phyloP scores from a whole-genome alignment of 2,888 invertebrate species.

The Caenorhabditis drosophilae region DNA sequence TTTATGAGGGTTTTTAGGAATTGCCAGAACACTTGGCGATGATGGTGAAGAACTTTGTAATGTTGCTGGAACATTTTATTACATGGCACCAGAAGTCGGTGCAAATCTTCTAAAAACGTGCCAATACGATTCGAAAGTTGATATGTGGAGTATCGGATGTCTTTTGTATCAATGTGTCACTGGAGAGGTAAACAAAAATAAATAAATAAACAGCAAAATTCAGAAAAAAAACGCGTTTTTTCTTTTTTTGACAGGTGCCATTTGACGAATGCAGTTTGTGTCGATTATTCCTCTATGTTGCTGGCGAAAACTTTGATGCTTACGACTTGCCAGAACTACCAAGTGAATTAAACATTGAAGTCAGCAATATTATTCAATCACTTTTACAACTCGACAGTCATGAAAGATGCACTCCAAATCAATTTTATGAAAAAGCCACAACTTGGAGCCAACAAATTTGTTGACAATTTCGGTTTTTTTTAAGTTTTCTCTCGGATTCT shows the following conservation, averaged over 20 bases:
- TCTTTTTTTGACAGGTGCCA: constrained; percentile 57
- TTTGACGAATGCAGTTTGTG: constrained; percentile 65
- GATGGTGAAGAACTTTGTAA: constrained; percentile 58
- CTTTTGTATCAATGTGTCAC: constrained; percentile 65
- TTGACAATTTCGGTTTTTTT: constrained; percentile 4
- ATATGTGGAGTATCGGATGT: constrained; percentile 69
- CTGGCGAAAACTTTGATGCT: constrained; percentile 65
- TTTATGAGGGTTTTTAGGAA: constrained; percentile 45
- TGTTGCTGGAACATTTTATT: constrained; percentile 66
- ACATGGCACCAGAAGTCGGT: constrained; percentile 68
- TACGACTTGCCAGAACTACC: constrained; percentile 65
- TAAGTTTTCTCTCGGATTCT: no score
- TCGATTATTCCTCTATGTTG: constrained; percentile 64
- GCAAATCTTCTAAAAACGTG: constrained; percentile 62
- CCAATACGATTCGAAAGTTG: constrained; percentile 61
- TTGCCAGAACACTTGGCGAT: constrained; percentile 59
- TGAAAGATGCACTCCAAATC: constrained; percentile 56
- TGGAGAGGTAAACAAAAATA: constrained; percentile 52
- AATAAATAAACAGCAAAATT: no score
- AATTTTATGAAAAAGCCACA: constrained; percentile 54
- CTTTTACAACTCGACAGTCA: constrained; percentile 60
- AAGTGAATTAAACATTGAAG: constrained; percentile 38
- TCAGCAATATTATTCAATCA: constrained; percentile 49
- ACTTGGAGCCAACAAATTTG: constrained; percentile 30
- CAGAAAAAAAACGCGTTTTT: neutral